These are phyloP conservation scores for Danaus melanippus DNA, from an alignment of 1,140 invertebrate species.

Conservation along the genomic window DNA sequence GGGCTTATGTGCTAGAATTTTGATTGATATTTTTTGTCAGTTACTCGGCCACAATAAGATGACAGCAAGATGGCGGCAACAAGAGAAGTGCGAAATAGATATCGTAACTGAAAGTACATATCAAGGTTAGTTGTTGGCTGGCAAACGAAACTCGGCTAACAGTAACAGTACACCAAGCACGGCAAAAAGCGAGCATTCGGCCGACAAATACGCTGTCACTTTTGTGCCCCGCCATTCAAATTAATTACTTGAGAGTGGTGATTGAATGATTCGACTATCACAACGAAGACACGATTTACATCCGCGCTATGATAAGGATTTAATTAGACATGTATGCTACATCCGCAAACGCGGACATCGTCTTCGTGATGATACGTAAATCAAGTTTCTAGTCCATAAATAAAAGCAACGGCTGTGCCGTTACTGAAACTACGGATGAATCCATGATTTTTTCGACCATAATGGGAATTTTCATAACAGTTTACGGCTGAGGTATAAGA, in stretches of 20 bases:
- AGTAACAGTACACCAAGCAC: conserved; percentile 55
- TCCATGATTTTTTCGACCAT: no score
- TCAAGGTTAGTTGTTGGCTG: conserved; percentile 63
- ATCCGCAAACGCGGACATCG: conserved; percentile 26
- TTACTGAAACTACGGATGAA: conserved; percentile 15
- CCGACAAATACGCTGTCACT: conserved; percentile 46
- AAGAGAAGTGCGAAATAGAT: conserved; percentile 67
- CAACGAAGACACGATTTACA: conserved; percentile 29
- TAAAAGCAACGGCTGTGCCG: conserved; percentile 14
- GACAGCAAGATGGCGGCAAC: conserved; percentile 46
- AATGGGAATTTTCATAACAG: no score
- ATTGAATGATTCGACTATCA: conserved; percentile 56
- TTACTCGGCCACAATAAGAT: conserved; percentile 66
- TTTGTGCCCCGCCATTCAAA: conserved; percentile 55
- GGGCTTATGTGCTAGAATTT: conserved; percentile 69
- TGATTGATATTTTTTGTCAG: conserved; percentile 72
- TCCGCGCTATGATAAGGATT: conserved; percentile 39
- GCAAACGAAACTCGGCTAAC: conserved; percentile 63
- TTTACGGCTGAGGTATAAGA: no score
- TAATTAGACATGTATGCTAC: conserved; percentile 45
- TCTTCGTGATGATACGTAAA: conserved; percentile 19
- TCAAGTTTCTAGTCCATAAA: conserved; percentile 8
- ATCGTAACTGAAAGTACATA: conserved; percentile 67
- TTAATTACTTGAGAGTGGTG: conserved; percentile 56
- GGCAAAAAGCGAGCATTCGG: conserved; percentile 54